Evolutionary conservation across 1,140 invertebrate species (phyloP), one percentile per base, ranked within the genome.

Genomic region (Drosophila teissieri): DNA sequence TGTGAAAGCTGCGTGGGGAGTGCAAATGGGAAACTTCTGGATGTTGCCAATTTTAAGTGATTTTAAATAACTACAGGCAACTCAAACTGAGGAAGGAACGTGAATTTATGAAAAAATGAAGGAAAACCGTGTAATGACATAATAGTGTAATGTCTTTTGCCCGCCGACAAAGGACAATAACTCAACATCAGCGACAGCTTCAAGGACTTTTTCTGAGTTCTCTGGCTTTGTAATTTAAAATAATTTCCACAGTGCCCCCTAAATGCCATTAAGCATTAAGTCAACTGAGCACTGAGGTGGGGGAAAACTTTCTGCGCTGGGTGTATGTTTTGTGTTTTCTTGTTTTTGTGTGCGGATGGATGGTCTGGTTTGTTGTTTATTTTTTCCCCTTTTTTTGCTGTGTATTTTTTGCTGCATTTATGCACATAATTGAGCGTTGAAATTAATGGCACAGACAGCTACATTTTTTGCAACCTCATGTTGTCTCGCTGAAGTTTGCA

Each of bases 191-290:
- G 49, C 36, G 40, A 44, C 45, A 45, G 40, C 31, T 22, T 37
- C 75, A 63, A 44, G 51, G 67, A 76, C 62, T 15, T 76, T 14
- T 73, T 76, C 73, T 48, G 54, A 76, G 72, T 76, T 48, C 68
- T 60, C 68, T 60, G 72, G 44, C 48, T 65, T 67, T 67, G 83
- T 79, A 86, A 86, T 82, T 86, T 88, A 82, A 88, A 86, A 88
- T 88, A 86, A 86, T 86, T 86, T 78, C 54, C 62, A 76, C 61
- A 60, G 57, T 78, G 78, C 69, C 82, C 65, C 82, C 83, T 77
- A 82, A 86, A 88, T 86, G 83, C 72, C 81, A 85, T 84, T 80
- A 84, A 84, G 82, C 57, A 88, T 86, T 88, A 82, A 86, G 82
- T 86, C 83, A 88, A 88, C 69, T 48, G 52, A 14, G 44, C 79